Conservation (phyloP, 2,113 vertebrate species). For the Callipepla squamata region DNA sequence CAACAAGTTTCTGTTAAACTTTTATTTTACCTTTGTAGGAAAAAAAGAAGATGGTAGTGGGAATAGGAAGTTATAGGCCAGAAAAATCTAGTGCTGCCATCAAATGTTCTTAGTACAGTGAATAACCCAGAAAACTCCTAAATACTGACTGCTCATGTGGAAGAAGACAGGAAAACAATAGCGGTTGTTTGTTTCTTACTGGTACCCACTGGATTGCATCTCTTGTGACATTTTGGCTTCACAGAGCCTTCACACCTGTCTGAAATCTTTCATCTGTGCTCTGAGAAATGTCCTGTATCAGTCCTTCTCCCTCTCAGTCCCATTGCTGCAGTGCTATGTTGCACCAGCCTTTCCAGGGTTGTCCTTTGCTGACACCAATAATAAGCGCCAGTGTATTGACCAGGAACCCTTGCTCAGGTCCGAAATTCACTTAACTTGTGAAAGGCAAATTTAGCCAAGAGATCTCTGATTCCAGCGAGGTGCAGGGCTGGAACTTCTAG, state of each 20-base stretch:
- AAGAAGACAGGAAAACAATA: background rate
- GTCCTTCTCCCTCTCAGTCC: rapidly evolving
- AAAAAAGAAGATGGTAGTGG: background rate
- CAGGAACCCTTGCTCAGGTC: background rate
- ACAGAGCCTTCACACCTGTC: background rate
- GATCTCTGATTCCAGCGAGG: background rate
- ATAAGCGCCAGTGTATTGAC: background rate
- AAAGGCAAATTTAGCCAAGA: background rate
- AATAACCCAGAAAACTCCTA: background rate
- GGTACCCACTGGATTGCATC: background rate
- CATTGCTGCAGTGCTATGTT: rapidly evolving
- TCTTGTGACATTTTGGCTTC: background rate
- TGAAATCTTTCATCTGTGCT: background rate
- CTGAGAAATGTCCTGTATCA: background rate
- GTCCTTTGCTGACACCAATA: background rate
- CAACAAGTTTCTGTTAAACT: background rate
- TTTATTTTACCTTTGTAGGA: background rate
- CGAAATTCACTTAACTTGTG: background rate
- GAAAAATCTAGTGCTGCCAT: background rate
- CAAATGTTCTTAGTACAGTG: background rate
- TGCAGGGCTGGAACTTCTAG: constrained; percentile 14
- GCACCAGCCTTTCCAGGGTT: background rate
- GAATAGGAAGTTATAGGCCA: background rate
- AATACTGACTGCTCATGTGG: background rate
- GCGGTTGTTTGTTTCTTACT: background rate